Evolutionary conservation across 2,113 vertebrate species (phyloP).

Genomic region (Thermophis baileyi): DNA sequence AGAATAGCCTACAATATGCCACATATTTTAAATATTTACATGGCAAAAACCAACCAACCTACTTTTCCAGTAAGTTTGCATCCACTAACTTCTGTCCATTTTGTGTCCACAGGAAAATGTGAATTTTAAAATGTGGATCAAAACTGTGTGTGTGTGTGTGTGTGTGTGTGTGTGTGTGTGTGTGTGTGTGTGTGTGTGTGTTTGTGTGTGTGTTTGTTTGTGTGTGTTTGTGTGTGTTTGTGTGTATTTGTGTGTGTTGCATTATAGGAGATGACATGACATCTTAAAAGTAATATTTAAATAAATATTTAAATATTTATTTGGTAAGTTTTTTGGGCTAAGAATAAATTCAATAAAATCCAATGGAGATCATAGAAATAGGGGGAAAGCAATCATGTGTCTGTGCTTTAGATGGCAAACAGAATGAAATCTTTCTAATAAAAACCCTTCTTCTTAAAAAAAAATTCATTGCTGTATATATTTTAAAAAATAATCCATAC

Average conservation of each 20-base stretch:
- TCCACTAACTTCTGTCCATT: neutral
- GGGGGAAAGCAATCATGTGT: neutral
- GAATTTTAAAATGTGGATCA: neutral
- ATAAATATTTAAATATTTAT: neutral
- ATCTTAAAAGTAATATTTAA: neutral
- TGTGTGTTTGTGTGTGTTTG: neutral
- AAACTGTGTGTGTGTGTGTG: neutral
- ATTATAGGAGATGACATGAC: neutral
- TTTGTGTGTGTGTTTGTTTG: neutral
- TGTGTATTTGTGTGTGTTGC: neutral
- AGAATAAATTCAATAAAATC: neutral
- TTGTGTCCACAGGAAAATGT: neutral
- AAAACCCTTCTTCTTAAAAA: neutral
- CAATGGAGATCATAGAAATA: neutral
- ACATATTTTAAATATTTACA: neutral
- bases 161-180: neutral
- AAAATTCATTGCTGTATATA: neutral
- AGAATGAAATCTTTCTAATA: neutral
- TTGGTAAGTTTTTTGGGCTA: neutral
- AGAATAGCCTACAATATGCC: neutral
- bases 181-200: too few species aligned
- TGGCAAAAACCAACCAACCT: neutral
- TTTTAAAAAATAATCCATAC: neutral
- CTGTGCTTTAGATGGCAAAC: neutral
- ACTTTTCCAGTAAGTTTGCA: neutral